Base-by-base conservation (phyloP, 2,888 invertebrate genomes). In the Plagodis pulveraria region DNA sequence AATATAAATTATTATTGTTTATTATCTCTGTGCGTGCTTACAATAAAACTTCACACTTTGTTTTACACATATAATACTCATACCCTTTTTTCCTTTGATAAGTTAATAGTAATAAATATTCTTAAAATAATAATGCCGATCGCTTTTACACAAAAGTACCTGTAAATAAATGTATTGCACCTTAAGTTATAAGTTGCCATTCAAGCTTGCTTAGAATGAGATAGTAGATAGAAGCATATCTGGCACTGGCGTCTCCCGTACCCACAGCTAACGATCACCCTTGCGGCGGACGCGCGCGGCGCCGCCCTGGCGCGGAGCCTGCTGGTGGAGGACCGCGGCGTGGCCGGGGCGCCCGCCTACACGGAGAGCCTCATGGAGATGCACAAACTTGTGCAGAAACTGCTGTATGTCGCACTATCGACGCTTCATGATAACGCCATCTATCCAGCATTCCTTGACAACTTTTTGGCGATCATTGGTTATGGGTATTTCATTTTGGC, bases 341-440 rank as follows among this genome's bases (percentile, higher is more conserved):
- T 94, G 46, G 96, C 96, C 86, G 96, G 96, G 56, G 95, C 96
- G 54, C 94, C 96, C 10, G 97, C 97, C 71, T 99, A 99, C 89
- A 97, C 99, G 48, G 99, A 99, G 84, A 98, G 96, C 88, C 94
- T 99, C 71, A 98, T 99, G 94, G 97, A 98, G 85, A 96, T 98
- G 94, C 99, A 99, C 94, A 98, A 98, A 94, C 98, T 98, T 92
- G 99, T 99, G 79, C 87, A 87, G 77, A 83, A 83, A 60, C 72
- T 90, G 71, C 68, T 86, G 83, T 89, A 86, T 70, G 84, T 81
- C 50, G 58, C 55, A 10, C 63, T 48, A 52, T 32, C 0, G 6
- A 22, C 38, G 36, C 11, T 5, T 51, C 34, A 33, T 45, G 35
- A 46, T n/a, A 51, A 46, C 42, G 47, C 50, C 56, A 57, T 38